Evolutionary conservation across 1,140 invertebrate species (phyloP).

Genomic region (Helicoverpa armigera): DNA sequence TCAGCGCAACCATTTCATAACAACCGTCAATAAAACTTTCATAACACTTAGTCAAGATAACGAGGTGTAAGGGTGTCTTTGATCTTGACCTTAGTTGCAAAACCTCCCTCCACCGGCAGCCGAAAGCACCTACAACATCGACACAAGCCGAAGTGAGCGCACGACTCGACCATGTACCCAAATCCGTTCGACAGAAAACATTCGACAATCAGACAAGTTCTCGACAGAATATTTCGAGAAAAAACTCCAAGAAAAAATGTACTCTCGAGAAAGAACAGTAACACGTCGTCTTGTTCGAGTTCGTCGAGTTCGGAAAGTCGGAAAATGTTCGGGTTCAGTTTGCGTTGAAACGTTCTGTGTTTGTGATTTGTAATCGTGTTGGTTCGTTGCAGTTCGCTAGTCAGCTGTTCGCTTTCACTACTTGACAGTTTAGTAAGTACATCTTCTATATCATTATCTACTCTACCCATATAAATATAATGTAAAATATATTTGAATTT

Average conservation of each 20-base stretch:
- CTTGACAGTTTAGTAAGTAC: constrained; percentile 50
- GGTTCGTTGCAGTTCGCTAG: constrained; percentile 48
- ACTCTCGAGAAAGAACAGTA: constrained; percentile 78
- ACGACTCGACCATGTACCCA: constrained; percentile 88
- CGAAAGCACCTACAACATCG: constrained; percentile 38
- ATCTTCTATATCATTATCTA: not conserved
- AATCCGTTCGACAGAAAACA: constrained; percentile 92
- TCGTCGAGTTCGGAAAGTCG: constrained; percentile 51
- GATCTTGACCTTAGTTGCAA: constrained; percentile 75
- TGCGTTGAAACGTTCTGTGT: constrained; percentile 43
- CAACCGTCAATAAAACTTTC: constrained; percentile 33
- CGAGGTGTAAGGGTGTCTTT: constrained; percentile 49
- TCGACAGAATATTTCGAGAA: constrained; percentile 88
- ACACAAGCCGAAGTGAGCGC: constrained; percentile 50
- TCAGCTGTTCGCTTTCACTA: constrained; percentile 51
- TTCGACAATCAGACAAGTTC: constrained; percentile 90
- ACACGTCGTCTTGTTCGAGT: constrained; percentile 66
- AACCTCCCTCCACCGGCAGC: constrained; percentile 48
- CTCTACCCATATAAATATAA: no score
- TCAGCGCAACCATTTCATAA: constrained; percentile 9
- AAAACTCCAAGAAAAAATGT: constrained; percentile 67
- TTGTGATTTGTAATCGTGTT: constrained; percentile 51
- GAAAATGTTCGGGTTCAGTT: constrained; percentile 50
- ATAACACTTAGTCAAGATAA: constrained; percentile 43
- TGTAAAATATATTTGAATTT: no score